These are phyloP conservation scores for Euglossa dilemma DNA, from an alignment of 1,140 invertebrate genomes.

Conservation along the genomic window DNA sequence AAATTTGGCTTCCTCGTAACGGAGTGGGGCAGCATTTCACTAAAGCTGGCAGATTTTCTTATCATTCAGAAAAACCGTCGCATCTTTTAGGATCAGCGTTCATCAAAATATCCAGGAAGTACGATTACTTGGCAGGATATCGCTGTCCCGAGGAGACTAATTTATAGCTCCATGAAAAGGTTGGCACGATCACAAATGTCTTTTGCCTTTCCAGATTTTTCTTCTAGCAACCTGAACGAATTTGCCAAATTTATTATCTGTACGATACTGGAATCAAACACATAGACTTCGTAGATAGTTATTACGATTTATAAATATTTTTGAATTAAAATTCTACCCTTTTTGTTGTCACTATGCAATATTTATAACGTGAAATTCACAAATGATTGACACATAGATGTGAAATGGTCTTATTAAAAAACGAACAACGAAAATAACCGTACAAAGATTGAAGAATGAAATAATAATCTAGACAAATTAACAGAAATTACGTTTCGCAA, in stretches of 20 bases:
- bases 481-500: too few relatives aligned
- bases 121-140: slow-evolving; percentile 51
- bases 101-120: slow-evolving; percentile 30
- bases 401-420: too few relatives aligned
- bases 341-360: too few relatives aligned
- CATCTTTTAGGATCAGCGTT: slow-evolving; percentile 46
- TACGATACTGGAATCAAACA: too few relatives aligned
- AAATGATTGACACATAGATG: too few relatives aligned
- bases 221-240: not conserved
- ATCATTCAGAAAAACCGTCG: not conserved
- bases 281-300: too few relatives aligned
- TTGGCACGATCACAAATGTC: slow-evolving; percentile 18
- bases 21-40: slow-evolving; percentile 9
- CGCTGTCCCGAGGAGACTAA: slow-evolving; percentile 27
- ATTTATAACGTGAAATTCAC: too few relatives aligned
- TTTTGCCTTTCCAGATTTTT: not conserved
- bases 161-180: slow-evolving; percentile 29
- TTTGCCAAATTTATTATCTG: not conserved
- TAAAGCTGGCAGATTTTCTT: slow-evolving; percentile 19
- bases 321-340: too few relatives aligned
- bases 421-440: too few relatives aligned
- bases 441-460: too few relatives aligned
- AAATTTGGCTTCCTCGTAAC: slow-evolving; percentile 42
- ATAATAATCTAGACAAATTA: too few relatives aligned
- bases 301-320: too few relatives aligned